Percentiles rank a stretch among this genome's conserved stretches.
Evolutionary conservation across 2,797 vertebrate genomes (phyloP).

Genomic region (Neostethus bicornis): DNA sequence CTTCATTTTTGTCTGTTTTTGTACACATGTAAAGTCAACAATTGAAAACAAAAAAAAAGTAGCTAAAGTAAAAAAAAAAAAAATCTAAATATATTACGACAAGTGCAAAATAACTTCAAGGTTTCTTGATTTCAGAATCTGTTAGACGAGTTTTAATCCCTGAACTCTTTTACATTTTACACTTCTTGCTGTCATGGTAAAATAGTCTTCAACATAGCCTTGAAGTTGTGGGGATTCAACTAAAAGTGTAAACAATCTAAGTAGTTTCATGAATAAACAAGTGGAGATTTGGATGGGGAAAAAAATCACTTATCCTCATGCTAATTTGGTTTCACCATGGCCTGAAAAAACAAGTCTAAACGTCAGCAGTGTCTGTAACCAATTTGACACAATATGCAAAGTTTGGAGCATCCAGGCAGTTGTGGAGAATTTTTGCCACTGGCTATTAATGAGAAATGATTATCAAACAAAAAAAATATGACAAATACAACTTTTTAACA

Average conservation of each 20-base stretch:
- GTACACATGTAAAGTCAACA: too few relatives aligned
- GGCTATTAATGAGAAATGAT: not conserved
- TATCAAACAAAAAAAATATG: not conserved
- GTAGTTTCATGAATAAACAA: not conserved
- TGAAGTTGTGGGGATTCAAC: not conserved
- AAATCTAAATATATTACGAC: not conserved
- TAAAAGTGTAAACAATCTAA: not conserved
- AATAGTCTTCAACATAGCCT: not conserved
- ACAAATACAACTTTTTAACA: not conserved
- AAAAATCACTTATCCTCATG: not conserved
- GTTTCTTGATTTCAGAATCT: not conserved
- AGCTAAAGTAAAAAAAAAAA: too few relatives aligned
- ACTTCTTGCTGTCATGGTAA: not conserved
- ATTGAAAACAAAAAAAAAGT: too few relatives aligned
- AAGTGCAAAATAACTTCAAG: not conserved
- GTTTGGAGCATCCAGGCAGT: conserved; percentile 1
- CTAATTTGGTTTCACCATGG: not conserved
- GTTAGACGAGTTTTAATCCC: not conserved
- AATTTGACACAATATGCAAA: not conserved
- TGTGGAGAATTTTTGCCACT: not conserved
- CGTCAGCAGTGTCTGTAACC: not conserved
- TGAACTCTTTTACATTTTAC: too few relatives aligned
- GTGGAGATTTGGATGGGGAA: not conserved
- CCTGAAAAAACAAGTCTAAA: not conserved
- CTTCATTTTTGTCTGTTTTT: too few relatives aligned